Evolutionary conservation across 2,797 vertebrate genomes (phyloP).

Genomic region (Melanogrammus aeglefinus): DNA sequence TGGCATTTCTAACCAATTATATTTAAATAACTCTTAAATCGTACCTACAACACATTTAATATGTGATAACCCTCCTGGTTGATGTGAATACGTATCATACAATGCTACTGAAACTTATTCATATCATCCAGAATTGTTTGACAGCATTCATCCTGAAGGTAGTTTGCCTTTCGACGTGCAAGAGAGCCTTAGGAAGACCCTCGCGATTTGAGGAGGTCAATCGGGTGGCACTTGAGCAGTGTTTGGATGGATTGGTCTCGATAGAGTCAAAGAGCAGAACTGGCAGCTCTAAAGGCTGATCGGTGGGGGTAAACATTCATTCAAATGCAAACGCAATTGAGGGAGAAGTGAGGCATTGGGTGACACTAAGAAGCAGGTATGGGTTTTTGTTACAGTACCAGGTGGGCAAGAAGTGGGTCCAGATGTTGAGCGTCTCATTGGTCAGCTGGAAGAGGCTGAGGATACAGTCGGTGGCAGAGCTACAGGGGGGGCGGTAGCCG

Average conservation of each 20-base stretch:
- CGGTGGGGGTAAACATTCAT: background rate
- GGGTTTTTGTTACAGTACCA: slow-evolving; percentile 69
- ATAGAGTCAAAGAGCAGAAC: no score
- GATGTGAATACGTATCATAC: background rate
- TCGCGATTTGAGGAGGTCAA: no score
- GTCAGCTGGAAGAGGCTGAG: slow-evolving; percentile 92
- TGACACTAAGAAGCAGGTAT: background rate
- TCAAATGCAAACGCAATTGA: background rate
- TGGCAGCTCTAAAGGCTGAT: background rate
- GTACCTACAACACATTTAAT: background rate
- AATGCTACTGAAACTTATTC: background rate
- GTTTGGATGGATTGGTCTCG: no score
- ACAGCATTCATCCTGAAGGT: background rate
- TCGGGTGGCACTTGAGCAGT: no score
- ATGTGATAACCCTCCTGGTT: background rate
- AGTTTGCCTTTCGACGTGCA: background rate
- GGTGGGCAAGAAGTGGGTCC: slow-evolving; percentile 92
- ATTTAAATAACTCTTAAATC: background rate
- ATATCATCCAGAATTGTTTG: background rate
- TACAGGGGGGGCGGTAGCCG: slow-evolving; percentile 86
- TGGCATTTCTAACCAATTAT: background rate
- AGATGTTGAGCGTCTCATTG: slow-evolving; percentile 96
- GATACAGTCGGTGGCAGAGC: slow-evolving; percentile 85
- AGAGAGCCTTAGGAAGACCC: background rate
- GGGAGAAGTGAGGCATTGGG: background rate